Percentiles rank a stretch among this genome's conserved stretches.
Evolutionary conservation across 2,888 invertebrate species (phyloP).

Genomic region (Cistogaster globosa): DNA sequence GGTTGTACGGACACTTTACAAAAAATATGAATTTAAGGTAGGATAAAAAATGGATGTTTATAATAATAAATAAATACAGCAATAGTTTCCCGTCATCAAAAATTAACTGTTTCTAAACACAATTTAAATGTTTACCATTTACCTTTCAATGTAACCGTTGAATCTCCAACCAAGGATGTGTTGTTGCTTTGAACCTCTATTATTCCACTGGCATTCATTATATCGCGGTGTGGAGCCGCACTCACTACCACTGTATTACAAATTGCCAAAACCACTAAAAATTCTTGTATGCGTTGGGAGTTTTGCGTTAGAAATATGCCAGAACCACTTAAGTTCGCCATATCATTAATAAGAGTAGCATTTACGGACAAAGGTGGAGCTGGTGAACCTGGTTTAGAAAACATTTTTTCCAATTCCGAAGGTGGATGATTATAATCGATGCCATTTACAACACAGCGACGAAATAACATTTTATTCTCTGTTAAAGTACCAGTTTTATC

Average conservation of each 20-base stretch:
- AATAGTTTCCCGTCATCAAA: no score
- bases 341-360: conserved; percentile 84
- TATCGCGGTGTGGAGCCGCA: conserved; percentile 88
- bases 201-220: conserved; percentile 88
- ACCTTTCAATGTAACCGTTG: conserved; percentile 78
- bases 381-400: conserved; percentile 83
- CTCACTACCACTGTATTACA: conserved; percentile 99
- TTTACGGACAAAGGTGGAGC: conserved; percentile 84
- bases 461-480: conserved; percentile 98
- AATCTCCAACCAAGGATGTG: conserved; percentile 69
- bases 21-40: no score
- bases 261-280: conserved; percentile 94
- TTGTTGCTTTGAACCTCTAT: conserved; percentile 84
- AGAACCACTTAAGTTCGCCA: conserved; percentile 80
- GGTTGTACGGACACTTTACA: no score
- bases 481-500: conserved; percentile 99
- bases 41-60: no score
- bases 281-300: conserved; percentile 91
- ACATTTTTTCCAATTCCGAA: conserved; percentile 86
- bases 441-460: conserved; percentile 94
- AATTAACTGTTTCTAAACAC: no score
- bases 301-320: conserved; percentile 84
- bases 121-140: not conserved
- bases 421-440: conserved; percentile 94
- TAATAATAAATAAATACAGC: no score